Base-by-base conservation (phyloP, 2,888 invertebrate genomes). In the Mechanitis mazaeus region DNA sequence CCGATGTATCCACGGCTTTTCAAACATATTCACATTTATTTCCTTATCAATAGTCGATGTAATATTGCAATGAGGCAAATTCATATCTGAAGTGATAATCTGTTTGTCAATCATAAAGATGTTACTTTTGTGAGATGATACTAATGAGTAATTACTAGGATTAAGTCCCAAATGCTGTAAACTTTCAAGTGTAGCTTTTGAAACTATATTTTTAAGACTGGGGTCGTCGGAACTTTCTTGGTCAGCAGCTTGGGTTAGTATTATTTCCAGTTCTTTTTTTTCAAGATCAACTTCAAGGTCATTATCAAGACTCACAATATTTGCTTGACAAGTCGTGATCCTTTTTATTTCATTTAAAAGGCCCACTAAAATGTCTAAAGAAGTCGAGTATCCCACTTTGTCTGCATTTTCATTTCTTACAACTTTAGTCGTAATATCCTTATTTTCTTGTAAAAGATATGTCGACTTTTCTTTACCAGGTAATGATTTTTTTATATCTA, bases 311-410 rank as follows among this genome's bases (percentile, higher is more conserved):
- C 68, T 71, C 3, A 75, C 69, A n/a, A 78, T 71, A 55, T 79
- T 73, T 5, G 78, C 75, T 62, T 84, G 80, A 65, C 80, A 77
- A 6, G 77, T 75, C 2, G 85, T 83, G 61, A 89, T 87, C 60
- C 84, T 87, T 69, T 84, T 81, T 66, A 90, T 90, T 74, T 90
- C 89, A 68, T 84, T 85, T 56, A 90, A 73, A 55, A 90, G 75
- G 12, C 82, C 81, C 3, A 85, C 83, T 64, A 90, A 70, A 68
- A 87, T 79, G 59, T 88, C 89, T 7, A 90, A 76, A 3, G 88
- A 88, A 28, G 82, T 78, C 3, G 83, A 80, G 54, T 79, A 79
- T 54, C 80, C 77, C 3, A 83, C 68, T 60, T 64, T 64, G 11
- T 75, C 73, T 47, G 65, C 53, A 56, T 68, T 68, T 12, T 53